A percentile compares a stretch with the other conserved stretches of the same genome.
Conservation (phyloP, 2,888 invertebrate species). For the Tupiocoris notatus region DNA sequence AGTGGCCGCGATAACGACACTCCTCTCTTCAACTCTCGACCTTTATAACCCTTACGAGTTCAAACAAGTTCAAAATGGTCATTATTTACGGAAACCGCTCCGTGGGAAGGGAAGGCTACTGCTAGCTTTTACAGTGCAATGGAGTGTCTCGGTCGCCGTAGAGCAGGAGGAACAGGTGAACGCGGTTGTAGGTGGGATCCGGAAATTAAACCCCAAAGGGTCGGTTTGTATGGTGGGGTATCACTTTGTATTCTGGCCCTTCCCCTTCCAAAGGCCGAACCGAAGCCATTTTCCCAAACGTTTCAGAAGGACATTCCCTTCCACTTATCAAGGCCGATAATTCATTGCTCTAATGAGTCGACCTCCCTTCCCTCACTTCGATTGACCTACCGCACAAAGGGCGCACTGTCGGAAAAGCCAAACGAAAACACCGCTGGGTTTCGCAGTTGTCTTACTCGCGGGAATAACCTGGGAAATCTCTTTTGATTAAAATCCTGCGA, state of each 20-base stretch:
- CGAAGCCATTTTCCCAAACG: constrained; percentile 3
- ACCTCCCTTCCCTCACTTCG: background rate
- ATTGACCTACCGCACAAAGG: background rate
- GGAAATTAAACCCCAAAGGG: constrained; percentile 28
- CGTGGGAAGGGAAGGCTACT: background rate
- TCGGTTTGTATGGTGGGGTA: background rate
- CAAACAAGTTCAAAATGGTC: constrained; percentile 25
- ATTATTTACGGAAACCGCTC: constrained; percentile 22
- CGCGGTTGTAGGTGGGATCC: background rate
- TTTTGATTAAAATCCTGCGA: background rate
- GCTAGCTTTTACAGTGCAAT: constrained; percentile 14
- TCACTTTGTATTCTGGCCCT: constrained; percentile 18
- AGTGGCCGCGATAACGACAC: constrained; percentile 12
- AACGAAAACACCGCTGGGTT: background rate
- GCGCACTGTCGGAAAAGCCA: background rate
- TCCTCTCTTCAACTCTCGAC: background rate
- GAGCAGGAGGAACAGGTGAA: background rate
- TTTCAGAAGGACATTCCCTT: background rate
- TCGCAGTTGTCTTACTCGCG: background rate
- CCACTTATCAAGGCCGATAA: constrained; percentile 19
- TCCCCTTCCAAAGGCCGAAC: background rate
- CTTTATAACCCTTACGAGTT: background rate
- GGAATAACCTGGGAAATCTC: background rate
- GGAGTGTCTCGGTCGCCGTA: background rate
- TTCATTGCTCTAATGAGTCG: constrained; percentile 1